Evolutionary conservation across 2,113 vertebrate species (phyloP), one percentile per base, ranked within the genome.

Genomic region (Rhynchomys soricoides): DNA sequence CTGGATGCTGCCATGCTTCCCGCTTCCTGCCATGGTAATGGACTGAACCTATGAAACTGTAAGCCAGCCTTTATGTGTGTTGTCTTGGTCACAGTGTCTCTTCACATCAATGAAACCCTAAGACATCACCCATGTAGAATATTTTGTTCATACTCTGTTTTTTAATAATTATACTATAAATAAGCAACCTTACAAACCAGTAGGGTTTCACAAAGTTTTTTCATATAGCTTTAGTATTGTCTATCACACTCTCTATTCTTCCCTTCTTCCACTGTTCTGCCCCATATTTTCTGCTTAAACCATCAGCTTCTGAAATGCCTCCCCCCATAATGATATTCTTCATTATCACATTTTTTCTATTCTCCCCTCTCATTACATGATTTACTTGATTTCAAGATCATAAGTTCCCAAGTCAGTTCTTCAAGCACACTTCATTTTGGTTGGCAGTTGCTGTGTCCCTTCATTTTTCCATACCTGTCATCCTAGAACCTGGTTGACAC

Each of bases 381-480:
- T 45, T 64, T 64, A 62, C 26, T 85, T 62, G 10, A 48, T 48
- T 86, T 64, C 43, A 68, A 15, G 62, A 64, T 43, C 82, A 43
- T 26, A 43, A 13, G 13, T 29, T 62, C 55, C 22, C 10, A 43
- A 29, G 24, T 62, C 7, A 48, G n/a, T 31, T 62, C 16, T 48
- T 66, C 16, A 34, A 21, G 43, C 9, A 66, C 16, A 48, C 34
- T 48, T 43, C 29, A 7, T 62, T 43, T 17, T 62, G 13, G 1
- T 62, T 62, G 24, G 16, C n/a, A 4, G 24, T 45, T 43, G 15
- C 16, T 15, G 0, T 17, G 4, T 13, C 3, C 7, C 22, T 43
- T 62, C 26, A 83, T 43, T 19, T 24, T 31, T 34, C 59, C 16
- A 8, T 21, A 2, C 4, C 82, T 40, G 22, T 34, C 59, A 48